Conservation (phyloP, 2,888 invertebrate genomes). For the Pomacea canaliculata region DNA sequence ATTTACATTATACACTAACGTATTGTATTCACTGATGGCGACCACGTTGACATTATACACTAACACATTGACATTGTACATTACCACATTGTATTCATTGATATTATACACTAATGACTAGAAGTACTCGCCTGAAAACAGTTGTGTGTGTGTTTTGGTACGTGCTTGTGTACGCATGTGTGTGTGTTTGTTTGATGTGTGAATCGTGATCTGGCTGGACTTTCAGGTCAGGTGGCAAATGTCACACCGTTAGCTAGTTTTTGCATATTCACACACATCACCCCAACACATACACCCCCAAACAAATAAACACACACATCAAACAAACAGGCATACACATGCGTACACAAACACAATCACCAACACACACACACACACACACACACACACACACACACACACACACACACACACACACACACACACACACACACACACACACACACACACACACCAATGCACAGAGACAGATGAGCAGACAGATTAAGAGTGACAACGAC, state of each 20-base stretch:
- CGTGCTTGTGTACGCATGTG: constrained; percentile 7
- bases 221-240: too few species aligned
- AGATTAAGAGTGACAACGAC: not conserved
- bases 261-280: too few species aligned
- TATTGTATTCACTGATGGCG: too few species aligned
- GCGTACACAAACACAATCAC: not conserved
- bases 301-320: too few species aligned
- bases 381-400: not conserved
- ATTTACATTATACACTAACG: too few species aligned
- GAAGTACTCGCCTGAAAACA: not conserved
- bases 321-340: not conserved
- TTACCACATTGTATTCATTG: not conserved
- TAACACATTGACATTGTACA: too few species aligned
- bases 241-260: too few species aligned
- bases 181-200: not conserved
- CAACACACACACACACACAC: constrained; percentile 9
- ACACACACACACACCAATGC: not conserved
- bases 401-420: constrained; percentile 7
- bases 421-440: not conserved
- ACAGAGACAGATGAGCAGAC: not conserved
- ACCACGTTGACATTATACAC: too few species aligned
- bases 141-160: not conserved
- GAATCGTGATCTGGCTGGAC: too few species aligned
- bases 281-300: too few species aligned
- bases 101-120: not conserved